Evolutionary conservation across 2,113 vertebrate species (phyloP).

Genomic region (Poecilia latipinna): DNA sequence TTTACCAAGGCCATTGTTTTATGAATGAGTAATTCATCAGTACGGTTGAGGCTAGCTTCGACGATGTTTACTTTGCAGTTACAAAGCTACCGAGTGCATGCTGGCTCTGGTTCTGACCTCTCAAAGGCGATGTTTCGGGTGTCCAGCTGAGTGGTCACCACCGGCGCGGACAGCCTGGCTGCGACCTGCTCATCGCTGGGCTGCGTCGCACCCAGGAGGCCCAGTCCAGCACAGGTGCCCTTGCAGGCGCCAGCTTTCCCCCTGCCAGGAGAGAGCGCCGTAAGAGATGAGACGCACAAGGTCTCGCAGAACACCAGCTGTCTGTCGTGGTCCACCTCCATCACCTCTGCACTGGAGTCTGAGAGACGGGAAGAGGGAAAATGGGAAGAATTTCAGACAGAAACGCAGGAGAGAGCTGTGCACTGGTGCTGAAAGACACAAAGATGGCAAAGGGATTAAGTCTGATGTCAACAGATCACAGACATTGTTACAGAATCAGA

Average conservation of each 20-base stretch:
- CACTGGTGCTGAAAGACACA: not conserved
- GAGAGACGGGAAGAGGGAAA: not conserved
- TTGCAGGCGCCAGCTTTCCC: constrained; percentile 59
- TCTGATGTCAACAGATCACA: not conserved
- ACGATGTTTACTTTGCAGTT: not conserved
- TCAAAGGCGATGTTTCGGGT: constrained; percentile 97
- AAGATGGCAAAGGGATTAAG: not conserved
- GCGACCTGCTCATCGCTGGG: constrained; percentile 96
- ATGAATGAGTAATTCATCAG: not conserved
- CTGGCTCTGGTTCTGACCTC: constrained; percentile 80
- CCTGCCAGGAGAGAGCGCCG: constrained; percentile 54
- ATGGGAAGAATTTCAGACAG: not conserved
- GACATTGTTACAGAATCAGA: not conserved
- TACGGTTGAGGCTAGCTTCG: not conserved
- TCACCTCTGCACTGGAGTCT: constrained; percentile 94
- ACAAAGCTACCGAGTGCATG: not conserved
- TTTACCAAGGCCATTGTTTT: not conserved
- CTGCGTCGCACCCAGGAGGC: constrained; percentile 87
- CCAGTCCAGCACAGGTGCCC: constrained; percentile 71
- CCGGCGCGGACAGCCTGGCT: constrained; percentile 88
- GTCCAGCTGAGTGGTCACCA: constrained; percentile 96
- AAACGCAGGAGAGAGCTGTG: not conserved
- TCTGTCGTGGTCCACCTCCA: constrained; percentile 98
- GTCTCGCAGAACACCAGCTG: constrained; percentile 94
- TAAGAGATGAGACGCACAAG: constrained; percentile 85